Conservation (phyloP, 2,113 vertebrate species). For the Otocyon megalotis region DNA sequence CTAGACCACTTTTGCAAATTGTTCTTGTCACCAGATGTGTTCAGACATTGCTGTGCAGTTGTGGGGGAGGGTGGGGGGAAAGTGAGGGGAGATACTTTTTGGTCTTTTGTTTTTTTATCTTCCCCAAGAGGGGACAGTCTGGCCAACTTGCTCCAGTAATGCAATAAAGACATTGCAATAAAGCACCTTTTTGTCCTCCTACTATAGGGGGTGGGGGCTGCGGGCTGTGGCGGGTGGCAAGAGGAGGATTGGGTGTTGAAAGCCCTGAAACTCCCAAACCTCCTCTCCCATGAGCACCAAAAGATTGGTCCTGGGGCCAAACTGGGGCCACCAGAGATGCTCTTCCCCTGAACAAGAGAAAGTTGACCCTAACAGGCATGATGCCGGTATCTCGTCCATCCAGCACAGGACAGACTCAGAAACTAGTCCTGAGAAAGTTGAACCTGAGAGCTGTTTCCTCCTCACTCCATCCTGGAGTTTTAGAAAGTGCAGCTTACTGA, state of each 20-base stretch:
- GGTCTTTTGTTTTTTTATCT: conserved; percentile 86
- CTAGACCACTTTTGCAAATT: conserved; percentile 90
- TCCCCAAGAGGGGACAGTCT: conserved; percentile 88
- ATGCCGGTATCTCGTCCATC: background rate
- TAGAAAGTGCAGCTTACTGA: background rate
- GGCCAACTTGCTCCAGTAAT: conserved; percentile 89
- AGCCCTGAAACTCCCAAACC: background rate
- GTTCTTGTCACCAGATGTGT: conserved; percentile 89
- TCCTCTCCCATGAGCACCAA: background rate
- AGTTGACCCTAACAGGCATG: background rate
- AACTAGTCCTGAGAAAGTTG: background rate
- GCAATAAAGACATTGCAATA: conserved; percentile 91
- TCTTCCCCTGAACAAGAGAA: background rate
- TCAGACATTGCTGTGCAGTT: conserved; percentile 89
- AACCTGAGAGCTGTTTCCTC: background rate
- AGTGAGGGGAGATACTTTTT: conserved; percentile 43
- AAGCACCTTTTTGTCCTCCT: conserved; percentile 82
- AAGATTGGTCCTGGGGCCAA: background rate
- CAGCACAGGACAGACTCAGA: background rate
- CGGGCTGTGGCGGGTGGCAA: background rate
- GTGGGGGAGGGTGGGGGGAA: conserved; percentile 82
- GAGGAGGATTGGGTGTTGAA: background rate
- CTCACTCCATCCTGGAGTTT: background rate
- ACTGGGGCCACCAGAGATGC: background rate
- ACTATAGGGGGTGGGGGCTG: background rate